Evolutionary conservation across 2,113 vertebrate species (phyloP).

Genomic region (Rhea americana): DNA sequence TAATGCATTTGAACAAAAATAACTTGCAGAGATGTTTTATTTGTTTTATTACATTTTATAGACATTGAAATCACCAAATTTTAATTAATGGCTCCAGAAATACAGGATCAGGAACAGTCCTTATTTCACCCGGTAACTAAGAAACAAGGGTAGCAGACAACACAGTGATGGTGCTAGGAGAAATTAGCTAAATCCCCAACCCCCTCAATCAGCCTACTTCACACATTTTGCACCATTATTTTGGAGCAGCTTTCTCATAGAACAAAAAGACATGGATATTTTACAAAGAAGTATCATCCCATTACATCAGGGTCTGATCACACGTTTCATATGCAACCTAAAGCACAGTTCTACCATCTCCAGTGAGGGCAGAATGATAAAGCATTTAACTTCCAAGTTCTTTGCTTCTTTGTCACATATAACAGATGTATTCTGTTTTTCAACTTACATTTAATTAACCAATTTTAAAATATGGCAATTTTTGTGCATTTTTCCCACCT

Average conservation of each 20-base stretch:
- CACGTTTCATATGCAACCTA: neutral
- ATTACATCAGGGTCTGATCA: neutral
- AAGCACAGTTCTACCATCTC: neutral
- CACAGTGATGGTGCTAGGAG: fast-evolving
- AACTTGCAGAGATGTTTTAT: neutral
- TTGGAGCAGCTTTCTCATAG: neutral
- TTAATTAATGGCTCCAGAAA: neutral
- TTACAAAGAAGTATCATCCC: neutral
- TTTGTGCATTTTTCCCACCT: neutral
- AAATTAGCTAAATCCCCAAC: neutral
- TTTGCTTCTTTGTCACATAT: neutral
- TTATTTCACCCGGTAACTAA: neutral
- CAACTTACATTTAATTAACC: neutral
- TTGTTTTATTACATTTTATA: neutral
- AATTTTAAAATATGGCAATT: neutral
- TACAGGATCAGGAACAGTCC: neutral
- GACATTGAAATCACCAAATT: neutral
- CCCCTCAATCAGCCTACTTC: neutral
- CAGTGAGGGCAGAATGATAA: neutral
- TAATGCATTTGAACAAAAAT: neutral
- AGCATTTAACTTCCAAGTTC: neutral
- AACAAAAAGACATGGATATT: neutral
- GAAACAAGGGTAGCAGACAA: neutral
- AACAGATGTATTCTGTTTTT: neutral
- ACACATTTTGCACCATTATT: neutral